These are phyloP conservation scores for Cryptoprocta ferox DNA, from an alignment of 2,797 vertebrate species.

Conservation along the genomic window DNA sequence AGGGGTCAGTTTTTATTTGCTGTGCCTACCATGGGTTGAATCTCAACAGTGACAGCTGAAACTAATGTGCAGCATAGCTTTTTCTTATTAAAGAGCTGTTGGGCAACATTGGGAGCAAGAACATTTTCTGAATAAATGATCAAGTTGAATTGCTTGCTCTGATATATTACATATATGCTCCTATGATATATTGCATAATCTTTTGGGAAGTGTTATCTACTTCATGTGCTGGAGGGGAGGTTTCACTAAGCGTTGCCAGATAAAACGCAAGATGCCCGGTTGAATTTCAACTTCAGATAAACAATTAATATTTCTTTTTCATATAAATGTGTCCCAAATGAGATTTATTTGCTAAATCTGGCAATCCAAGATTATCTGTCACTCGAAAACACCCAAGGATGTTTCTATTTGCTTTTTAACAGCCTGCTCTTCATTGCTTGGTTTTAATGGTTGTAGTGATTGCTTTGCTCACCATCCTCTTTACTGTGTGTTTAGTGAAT, in stretches of 20 bases:
- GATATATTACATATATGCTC: neutral
- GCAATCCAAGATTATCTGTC: neutral
- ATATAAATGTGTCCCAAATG: neutral
- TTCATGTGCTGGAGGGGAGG: neutral
- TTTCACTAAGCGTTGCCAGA: neutral
- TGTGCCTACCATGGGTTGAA: conserved; percentile 19
- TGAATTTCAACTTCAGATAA: conserved; percentile 46
- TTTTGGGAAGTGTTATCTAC: conserved; percentile 44
- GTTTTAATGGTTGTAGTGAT: neutral
- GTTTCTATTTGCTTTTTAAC: conserved; percentile 5
- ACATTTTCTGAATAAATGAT: conserved; percentile 56
- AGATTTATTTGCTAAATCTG: conserved; percentile 38
- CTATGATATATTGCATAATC: conserved; percentile 21
- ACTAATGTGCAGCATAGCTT: neutral
- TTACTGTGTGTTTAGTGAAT: neutral
- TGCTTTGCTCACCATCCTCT: neutral
- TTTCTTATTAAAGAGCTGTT: conserved; percentile 57
- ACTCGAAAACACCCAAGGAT: neutral
- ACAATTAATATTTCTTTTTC: conserved; percentile 11
- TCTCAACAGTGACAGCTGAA: neutral
- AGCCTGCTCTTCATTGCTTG: conserved; percentile 17
- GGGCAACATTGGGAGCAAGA: conserved; percentile 22
- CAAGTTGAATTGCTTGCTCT: conserved; percentile 29
- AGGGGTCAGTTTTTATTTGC: neutral
- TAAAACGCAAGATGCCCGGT: neutral